These are phyloP conservation scores for Gonioctena quinquepunctata DNA, from an alignment of 1,140 invertebrate species.

Conservation along the genomic window DNA sequence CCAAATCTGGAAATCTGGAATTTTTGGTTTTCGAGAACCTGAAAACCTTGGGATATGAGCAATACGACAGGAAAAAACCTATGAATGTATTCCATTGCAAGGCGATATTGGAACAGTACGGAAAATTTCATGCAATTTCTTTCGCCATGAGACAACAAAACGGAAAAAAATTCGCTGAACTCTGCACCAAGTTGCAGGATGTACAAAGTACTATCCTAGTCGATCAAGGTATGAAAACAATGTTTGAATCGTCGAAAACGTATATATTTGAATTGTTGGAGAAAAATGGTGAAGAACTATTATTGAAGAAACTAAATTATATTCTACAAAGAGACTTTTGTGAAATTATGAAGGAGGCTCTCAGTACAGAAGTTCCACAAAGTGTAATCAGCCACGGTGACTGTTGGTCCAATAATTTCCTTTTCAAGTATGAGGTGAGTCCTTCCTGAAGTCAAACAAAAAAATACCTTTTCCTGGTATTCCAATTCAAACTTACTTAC, in stretches of 20 bases:
- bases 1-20: conserved; percentile 52
- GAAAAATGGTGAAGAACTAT: conserved; percentile 20
- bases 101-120: conserved; percentile 58
- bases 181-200: conserved; percentile 7
- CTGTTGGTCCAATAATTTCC: conserved; percentile 44
- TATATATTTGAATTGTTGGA: conserved; percentile 11
- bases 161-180: conserved; percentile 38
- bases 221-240: conserved; percentile 22
- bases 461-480: too few species aligned
- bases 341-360: conserved; percentile 18
- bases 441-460: too few species aligned
- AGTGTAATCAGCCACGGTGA: conserved; percentile 39
- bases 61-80: conserved; percentile 56
- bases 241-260: not conserved
- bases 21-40: conserved; percentile 62
- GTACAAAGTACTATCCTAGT: conserved; percentile 18
- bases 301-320: conserved; percentile 18
- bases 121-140: conserved; percentile 60
- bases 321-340: conserved; percentile 6
- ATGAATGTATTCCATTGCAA: conserved; percentile 55
- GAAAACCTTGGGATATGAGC: conserved; percentile 49
- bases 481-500: too few species aligned
- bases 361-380: conserved; percentile 17
- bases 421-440: conserved; percentile 36
- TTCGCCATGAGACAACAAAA: conserved; percentile 57